These are phyloP conservation scores for Pyrocoelia pectoralis DNA, from an alignment of 2,888 invertebrate species.

Conservation along the genomic window DNA sequence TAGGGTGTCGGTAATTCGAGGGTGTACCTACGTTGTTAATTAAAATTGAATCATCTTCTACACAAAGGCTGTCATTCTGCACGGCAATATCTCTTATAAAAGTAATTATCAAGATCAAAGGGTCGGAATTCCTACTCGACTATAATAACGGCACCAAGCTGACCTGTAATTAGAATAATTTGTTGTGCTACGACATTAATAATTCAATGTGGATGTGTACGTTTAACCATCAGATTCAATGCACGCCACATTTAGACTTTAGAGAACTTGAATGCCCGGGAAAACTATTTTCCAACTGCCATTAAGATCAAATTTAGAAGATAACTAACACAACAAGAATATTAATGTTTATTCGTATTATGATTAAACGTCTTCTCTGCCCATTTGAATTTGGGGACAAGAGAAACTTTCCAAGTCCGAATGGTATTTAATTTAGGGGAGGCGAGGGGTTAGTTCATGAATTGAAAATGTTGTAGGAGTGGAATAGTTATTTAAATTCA, in stretches of 20 bases:
- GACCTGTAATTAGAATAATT: conserved; percentile 49
- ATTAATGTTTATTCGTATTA: conserved; percentile 48
- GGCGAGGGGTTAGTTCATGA: too few species aligned
- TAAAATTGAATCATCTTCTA: conserved; percentile 29
- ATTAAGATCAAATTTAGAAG: conserved; percentile 57
- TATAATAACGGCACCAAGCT: conserved; percentile 35
- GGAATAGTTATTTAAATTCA: too few species aligned
- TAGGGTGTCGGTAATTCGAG: conserved; percentile 21
- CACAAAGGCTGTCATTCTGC: conserved; percentile 25
- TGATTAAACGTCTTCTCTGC: conserved; percentile 43
- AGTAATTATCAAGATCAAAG: conserved; percentile 36
- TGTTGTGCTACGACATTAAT: conserved; percentile 44
- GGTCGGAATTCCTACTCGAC: conserved; percentile 31
- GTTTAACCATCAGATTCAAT: conserved; percentile 21
- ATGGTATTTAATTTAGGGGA: too few species aligned
- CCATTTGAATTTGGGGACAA: conserved; percentile 10
- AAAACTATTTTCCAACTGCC: conserved; percentile 57
- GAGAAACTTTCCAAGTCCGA: too few species aligned
- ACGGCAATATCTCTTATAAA: conserved; percentile 33
- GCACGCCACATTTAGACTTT: conserved; percentile 38
- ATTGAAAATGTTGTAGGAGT: too few species aligned
- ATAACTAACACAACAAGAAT: conserved; percentile 52
- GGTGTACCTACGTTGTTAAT: conserved; percentile 23
- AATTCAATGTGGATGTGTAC: conserved; percentile 22
- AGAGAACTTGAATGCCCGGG: conserved; percentile 40